Percentiles rank a stretch among this genome's conserved stretches.
Evolutionary conservation across 2,113 vertebrate species (phyloP).

Genomic region (Onychostoma macrolepis): DNA sequence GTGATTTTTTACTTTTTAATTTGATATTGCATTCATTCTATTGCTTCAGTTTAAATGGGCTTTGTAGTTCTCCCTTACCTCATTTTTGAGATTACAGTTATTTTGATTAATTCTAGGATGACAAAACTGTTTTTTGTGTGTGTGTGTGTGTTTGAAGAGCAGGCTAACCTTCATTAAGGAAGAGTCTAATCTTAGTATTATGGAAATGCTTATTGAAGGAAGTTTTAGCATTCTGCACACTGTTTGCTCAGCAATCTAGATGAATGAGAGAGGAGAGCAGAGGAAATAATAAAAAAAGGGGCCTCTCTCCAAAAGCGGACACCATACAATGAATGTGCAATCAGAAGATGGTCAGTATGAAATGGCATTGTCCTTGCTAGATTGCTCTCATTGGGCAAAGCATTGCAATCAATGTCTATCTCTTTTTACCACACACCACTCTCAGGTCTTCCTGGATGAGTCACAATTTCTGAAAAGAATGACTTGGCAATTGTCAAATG

Average conservation of each 20-base stretch:
- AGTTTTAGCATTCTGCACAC: conserved; percentile 9
- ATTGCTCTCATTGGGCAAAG: background rate
- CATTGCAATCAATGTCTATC: conserved; percentile 20
- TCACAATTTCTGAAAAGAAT: background rate
- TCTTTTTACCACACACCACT: conserved; percentile 10
- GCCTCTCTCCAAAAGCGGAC: background rate
- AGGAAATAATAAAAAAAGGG: conserved; percentile 7
- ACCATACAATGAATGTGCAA: background rate
- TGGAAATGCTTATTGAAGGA: background rate
- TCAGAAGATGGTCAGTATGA: conserved; percentile 13
- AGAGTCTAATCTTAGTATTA: background rate
- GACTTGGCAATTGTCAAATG: background rate
- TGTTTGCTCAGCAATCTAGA: background rate
- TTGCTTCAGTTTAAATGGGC: background rate
- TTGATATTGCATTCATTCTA: background rate
- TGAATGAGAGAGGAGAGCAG: background rate
- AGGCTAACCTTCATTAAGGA: background rate
- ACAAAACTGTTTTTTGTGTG: background rate
- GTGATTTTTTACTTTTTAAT: background rate
- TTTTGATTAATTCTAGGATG: background rate
- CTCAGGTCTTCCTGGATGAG: background rate
- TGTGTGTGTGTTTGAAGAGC: background rate
- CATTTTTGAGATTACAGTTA: background rate
- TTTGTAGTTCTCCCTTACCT: background rate
- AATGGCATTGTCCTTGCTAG: background rate